Evolutionary conservation across 30 jellyfish, hydroid and myxozoan species (phyloP).

Genomic region (Catostylus mosaicus): DNA sequence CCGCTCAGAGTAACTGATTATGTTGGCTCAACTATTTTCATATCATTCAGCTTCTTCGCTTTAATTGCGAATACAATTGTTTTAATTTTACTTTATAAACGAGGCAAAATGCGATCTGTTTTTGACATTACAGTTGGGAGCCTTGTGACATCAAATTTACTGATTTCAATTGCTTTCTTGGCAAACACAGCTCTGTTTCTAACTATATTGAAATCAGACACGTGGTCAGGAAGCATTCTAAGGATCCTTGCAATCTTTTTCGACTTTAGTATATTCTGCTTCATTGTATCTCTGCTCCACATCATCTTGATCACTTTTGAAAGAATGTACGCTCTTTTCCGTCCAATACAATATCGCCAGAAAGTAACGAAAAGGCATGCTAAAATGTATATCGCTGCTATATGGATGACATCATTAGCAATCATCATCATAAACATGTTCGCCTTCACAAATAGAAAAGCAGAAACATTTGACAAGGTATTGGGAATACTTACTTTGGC

Average conservation of each 20-base stretch:
- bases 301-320: conserved; percentile 34
- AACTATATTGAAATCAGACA: neutral
- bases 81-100: conserved; percentile 2
- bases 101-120: conserved; percentile 9
- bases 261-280: conserved; percentile 22
- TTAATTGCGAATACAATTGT: conserved; percentile 33
- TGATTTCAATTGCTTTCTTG: conserved; percentile 10
- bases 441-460: neutral
- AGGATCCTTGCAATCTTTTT: neutral
- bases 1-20: too few relatives aligned
- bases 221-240: neutral
- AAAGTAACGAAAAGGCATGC: conserved; percentile 14
- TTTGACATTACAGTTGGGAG: conserved; percentile 55
- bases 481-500: conserved; percentile 8
- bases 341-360: conserved; percentile 40
- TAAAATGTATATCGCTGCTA: conserved; percentile 3
- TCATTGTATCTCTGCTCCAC: conserved; percentile 37
- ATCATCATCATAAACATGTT: neutral
- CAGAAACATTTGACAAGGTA: neutral
- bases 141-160: conserved; percentile 38
- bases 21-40: neutral
- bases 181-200: neutral
- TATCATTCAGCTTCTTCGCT: conserved; percentile 25
- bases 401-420: conserved; percentile 38
- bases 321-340: conserved; percentile 24